Evolutionary conservation across 2,113 vertebrate species (phyloP), one percentile per base, ranked within the genome.

Genomic region (Pteruthius melanotis): DNA sequence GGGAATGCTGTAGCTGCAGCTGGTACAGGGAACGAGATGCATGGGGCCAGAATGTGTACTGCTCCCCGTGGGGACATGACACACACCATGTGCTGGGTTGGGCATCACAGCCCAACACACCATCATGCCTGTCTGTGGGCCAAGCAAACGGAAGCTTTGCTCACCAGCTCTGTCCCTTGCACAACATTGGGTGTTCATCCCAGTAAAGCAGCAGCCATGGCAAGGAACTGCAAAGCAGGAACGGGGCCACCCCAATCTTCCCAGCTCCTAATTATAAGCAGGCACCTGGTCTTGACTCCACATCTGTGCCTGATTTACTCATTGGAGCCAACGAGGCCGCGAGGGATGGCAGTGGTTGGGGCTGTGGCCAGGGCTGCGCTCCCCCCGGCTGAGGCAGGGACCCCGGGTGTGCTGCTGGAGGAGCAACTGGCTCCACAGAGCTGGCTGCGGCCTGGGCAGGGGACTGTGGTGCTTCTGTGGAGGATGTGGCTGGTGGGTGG

Each of bases 281-380:
- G 94, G 91, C 83, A 18, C 79, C 54, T 3, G 0, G 61, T 64
- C 50, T 47, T 30, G 49, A 72, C 72, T 86, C 61, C 52, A 96
- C 93, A 92, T 94, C 94, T 97, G 82, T 69, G 85, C 84, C 71
- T 39, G 37, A 87, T 97, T 96, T 97, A 90, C 90, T 80, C 6
- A 23, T 56, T 80, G 94, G 89, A 90, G 71, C 88, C 75, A 77
- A 71, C 1, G 2, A 74, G 84, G 66, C 94, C 93, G 33, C 7
- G 0, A 89, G 92, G 70, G 78, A 94, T 74, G 90, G 94, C 95
- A 97, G 88, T 1, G 35, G 90, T 31, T 81, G 56, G 52, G 91
- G 74, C 87, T 93, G 80, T 2, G 57, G 83, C 50, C 8, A 2
- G 54, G 60, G 42, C 82, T 50, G 52, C 0, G 2, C 57, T 54